Evolutionary conservation across 2,888 invertebrate genomes (phyloP).

Genomic region (Ornithoptera priamus): DNA sequence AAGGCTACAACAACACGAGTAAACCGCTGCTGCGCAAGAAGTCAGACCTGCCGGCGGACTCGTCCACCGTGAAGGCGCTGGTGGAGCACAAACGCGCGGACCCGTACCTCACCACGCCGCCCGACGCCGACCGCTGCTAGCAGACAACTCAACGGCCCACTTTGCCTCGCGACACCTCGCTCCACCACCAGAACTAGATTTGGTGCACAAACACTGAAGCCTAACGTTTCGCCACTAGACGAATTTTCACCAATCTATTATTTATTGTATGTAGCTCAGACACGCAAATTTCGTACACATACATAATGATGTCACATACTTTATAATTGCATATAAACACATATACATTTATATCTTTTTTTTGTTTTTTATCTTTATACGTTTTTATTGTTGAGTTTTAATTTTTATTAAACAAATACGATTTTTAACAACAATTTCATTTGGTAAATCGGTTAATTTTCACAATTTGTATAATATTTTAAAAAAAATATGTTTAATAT

Average conservation of each 20-base stretch:
- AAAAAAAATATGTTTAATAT: not conserved
- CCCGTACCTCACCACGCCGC: slow-evolving; percentile 91
- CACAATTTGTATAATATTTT: not conserved
- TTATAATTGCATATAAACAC: no score
- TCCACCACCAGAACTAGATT: not conserved
- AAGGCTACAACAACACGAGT: slow-evolving; percentile 85
- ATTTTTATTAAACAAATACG: not conserved
- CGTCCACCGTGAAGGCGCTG: slow-evolving; percentile 93
- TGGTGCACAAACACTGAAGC: slow-evolving; percentile 6
- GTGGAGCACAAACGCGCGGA: slow-evolving; percentile 96
- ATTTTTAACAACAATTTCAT: not conserved
- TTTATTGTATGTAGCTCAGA: slow-evolving; percentile 15
- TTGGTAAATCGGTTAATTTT: not conserved
- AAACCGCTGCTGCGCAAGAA: slow-evolving; percentile 93
- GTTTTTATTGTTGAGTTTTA: slow-evolving; percentile 1
- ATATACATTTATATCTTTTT: not conserved
- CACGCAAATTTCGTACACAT: not conserved
- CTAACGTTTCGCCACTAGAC: slow-evolving; percentile 5
- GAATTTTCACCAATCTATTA: not conserved
- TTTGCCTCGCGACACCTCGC: slow-evolving; percentile 20
- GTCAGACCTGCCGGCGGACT: slow-evolving; percentile 96
- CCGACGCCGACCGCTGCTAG: slow-evolving; percentile 94
- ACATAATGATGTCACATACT: not conserved
- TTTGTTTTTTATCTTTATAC: not conserved
- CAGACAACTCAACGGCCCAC: slow-evolving; percentile 40